phyloP scores from a whole-genome alignment of 2,888 invertebrate species.

The Cheilosia vernalis region DNA sequence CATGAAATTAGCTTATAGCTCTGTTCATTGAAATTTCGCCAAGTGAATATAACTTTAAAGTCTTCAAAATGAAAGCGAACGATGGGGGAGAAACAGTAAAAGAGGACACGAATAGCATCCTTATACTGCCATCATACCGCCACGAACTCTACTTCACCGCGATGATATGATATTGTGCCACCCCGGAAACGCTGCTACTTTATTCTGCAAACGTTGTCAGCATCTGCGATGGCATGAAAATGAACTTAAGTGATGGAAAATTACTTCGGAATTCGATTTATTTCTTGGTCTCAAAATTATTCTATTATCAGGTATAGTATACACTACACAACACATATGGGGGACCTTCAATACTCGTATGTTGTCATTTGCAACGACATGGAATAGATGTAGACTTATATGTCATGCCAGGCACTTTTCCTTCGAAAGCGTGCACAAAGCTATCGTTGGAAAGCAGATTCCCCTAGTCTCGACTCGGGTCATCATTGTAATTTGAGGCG shows the following conservation, averaged over 20 bases:
- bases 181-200: conserved; percentile 8
- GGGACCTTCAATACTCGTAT: background rate
- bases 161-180: background rate
- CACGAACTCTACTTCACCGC: conserved; percentile 8
- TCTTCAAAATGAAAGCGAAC: conserved; percentile 31
- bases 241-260: conserved; percentile 76
- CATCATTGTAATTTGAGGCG: background rate
- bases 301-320: conserved; percentile 17
- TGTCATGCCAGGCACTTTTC: no score
- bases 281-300: conserved; percentile 58
- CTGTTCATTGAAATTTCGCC: conserved; percentile 55
- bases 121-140: conserved; percentile 22
- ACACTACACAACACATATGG: no score
- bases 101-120: conserved; percentile 43
- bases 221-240: conserved; percentile 66
- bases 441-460: background rate
- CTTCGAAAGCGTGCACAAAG: background rate
- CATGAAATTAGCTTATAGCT: conserved; percentile 54
- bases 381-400: background rate
- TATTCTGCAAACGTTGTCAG: conserved; percentile 31
- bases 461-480: background rate
- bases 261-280: conserved; percentile 76
- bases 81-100: background rate
- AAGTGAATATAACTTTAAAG: conserved; percentile 56
- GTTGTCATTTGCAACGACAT: background rate